Evolutionary conservation across 2,113 vertebrate species (phyloP).

Genomic region (Phalacrocorax aristotelis): DNA sequence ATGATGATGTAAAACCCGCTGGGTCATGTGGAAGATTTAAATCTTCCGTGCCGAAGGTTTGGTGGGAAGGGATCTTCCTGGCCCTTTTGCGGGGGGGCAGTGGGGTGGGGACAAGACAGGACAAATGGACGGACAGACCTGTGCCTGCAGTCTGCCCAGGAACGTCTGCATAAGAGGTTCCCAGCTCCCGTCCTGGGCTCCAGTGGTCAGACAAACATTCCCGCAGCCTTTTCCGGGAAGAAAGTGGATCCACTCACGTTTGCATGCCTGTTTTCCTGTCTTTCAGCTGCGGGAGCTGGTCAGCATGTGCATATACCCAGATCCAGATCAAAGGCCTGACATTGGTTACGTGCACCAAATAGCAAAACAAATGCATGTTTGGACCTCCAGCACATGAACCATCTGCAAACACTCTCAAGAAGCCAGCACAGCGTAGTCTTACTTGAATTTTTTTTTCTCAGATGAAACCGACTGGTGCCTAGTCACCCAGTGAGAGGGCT

Average conservation of each 20-base stretch:
- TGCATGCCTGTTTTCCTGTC: not conserved
- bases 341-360: conserved; percentile 84
- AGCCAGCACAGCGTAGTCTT: conserved; percentile 71
- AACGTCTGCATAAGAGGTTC: fast-evolving
- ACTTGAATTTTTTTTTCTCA: conserved; percentile 71
- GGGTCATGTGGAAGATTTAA: fast-evolving
- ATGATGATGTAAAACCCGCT: fast-evolving
- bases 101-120: no score
- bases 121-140: fast-evolving
- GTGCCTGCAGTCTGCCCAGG: not conserved
- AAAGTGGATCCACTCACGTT: fast-evolving
- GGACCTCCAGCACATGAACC: conserved; percentile 83
- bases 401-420: not conserved
- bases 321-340: conserved; percentile 82
- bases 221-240: fast-evolving
- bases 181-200: fast-evolving
- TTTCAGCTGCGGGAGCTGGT: conserved; percentile 85
- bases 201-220: fast-evolving
- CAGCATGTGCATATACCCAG: conserved; percentile 86
- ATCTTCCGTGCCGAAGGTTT: not conserved
- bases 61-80: not conserved
- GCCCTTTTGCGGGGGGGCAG: not conserved
- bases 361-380: conserved; percentile 85
- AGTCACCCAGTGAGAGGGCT: conserved; percentile 27
- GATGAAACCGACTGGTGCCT: conserved; percentile 56